Evolutionary conservation across 2,888 invertebrate species (phyloP), one percentile per base, ranked within the genome.

Genomic region (Herminia tarsipennalis): DNA sequence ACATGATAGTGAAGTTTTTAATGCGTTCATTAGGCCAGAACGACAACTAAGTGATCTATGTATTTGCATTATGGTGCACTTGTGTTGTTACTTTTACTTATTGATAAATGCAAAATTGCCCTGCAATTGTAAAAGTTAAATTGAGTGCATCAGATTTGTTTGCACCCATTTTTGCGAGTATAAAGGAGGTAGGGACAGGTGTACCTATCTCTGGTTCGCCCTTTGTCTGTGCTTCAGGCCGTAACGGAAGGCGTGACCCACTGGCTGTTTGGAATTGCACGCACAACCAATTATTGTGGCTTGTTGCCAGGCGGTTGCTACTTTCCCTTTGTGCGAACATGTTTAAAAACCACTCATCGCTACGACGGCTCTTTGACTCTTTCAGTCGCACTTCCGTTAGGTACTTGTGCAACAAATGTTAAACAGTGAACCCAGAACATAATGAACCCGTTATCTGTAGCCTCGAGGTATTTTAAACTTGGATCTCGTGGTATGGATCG

Each of bases 211-310:
- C 58, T 56, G 56, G 60, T 56, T 51, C 44, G 61, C 65, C 66
- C 64, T 66, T 63, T 70, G 65, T 66, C 39, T 44, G 60, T 42
- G 54, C 49, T 56, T 47, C 54, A 33, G 42, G 48, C 60, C 57
- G 64, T 68, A 73, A 73, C 72, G 69, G 70, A 63, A 60, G 66
- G 62, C 59, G 55, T 64, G 70, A 67, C 65, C 65, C 64, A 59
- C 49, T 50, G 56, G 56, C 57, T 57, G 58, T 62, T 57, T 46
- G 49, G 51, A 69, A 70, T 56, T 51, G 67, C 70, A 68, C 65
- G 65, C 56, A 64, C 52, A 63, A 54, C 49, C 60, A 55, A 66
- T 69, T 61, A 58, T 54, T 60, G 24, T 56, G 29, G 38, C 45
- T 48, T 52, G 60, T 56, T 63, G 49, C 53, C 46, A 59, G 47